These are phyloP conservation scores for Agelastica alni DNA, from an alignment of 2,888 invertebrate species.

Conservation along the genomic window DNA sequence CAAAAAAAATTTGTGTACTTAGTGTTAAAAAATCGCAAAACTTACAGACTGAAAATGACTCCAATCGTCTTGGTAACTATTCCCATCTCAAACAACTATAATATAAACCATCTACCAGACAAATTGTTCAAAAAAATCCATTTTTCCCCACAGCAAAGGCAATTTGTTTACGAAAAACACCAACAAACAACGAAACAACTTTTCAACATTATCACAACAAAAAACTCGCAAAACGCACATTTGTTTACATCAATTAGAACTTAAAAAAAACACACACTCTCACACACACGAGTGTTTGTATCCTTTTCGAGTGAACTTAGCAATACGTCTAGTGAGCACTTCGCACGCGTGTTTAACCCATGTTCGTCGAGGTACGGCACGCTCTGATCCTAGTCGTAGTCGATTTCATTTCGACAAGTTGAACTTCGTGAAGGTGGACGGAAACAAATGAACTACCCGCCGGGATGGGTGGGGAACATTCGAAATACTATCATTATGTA, in stretches of 20 bases:
- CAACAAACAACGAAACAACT: background rate
- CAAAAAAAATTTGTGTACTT: too few species aligned
- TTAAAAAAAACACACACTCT: background rate
- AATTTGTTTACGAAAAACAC: background rate
- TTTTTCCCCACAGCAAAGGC: background rate
- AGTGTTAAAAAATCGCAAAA: too few species aligned
- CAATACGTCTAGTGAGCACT: background rate
- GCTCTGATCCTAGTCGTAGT: conserved; percentile 15
- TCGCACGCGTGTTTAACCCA: conserved; percentile 15
- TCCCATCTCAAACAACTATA: conserved; percentile 61
- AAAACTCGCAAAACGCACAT: background rate
- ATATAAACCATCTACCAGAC: background rate
- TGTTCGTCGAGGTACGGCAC: conserved; percentile 13
- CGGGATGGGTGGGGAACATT: conserved; percentile 36
- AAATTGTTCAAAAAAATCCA: background rate
- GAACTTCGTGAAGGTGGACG: conserved; percentile 36
- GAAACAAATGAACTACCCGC: conserved; percentile 35
- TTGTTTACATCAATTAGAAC: conserved; percentile 8
- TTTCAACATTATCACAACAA: background rate
- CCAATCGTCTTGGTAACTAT: conserved; percentile 78
- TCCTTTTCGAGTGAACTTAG: conserved; percentile 1
- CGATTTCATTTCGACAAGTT: conserved; percentile 14
- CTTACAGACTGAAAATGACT: conserved; percentile 82
- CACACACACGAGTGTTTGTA: conserved; percentile 21
- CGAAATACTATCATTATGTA: conserved; percentile 19